Evolutionary conservation across 2,113 vertebrate species (phyloP).

Genomic region (Xyliphius kryptos): DNA sequence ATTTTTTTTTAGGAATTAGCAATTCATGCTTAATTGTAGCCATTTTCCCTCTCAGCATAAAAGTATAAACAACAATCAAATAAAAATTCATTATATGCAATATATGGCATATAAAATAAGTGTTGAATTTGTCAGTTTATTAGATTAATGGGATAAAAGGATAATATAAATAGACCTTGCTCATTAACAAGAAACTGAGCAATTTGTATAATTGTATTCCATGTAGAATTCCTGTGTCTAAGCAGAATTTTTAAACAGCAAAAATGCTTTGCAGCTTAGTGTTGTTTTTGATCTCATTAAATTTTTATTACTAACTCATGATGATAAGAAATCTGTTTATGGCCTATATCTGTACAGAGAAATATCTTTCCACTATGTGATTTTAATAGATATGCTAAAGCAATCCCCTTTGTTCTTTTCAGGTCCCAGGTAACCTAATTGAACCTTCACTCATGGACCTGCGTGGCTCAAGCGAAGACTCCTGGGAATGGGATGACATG

Average conservation of each 20-base stretch:
- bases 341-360: too few species aligned
- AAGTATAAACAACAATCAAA: conserved; percentile 79
- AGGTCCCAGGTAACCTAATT: conserved; percentile 79
- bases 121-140: conserved; percentile 57
- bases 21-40: conserved; percentile 65
- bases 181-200: conserved; percentile 63
- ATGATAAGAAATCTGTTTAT: conserved; percentile 12
- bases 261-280: conserved; percentile 22
- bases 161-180: conserved; percentile 65
- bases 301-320: conserved; percentile 1
- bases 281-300: conserved; percentile 34
- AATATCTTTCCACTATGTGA: neutral
- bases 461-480: conserved; percentile 75
- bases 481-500: conserved; percentile 95
- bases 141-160: conserved; percentile 67
- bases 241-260: conserved; percentile 59
- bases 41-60: conserved; percentile 71
- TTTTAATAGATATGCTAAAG: neutral
- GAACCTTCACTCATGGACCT: conserved; percentile 83
- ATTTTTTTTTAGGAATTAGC: conserved; percentile 62
- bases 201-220: conserved; percentile 68
- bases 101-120: conserved; percentile 53
- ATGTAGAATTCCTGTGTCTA: conserved; percentile 62
- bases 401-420: conserved; percentile 25
- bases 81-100: conserved; percentile 70